Evolutionary conservation across 1,140 invertebrate genomes (phyloP).

Genomic region (Spodoptera litura): DNA sequence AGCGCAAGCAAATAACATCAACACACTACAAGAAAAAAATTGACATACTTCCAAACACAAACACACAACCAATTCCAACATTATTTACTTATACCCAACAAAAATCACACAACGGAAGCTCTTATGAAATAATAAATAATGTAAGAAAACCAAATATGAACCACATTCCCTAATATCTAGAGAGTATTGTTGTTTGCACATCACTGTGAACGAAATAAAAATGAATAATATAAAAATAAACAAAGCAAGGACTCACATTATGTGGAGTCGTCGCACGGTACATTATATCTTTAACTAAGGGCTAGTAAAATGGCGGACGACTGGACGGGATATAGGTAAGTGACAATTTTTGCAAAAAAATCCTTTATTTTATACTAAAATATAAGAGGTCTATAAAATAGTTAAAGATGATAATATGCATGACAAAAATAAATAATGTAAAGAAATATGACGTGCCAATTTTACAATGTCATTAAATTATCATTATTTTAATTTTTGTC

Average conservation of each 20-base stretch:
- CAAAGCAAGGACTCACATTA: conserved; percentile 64
- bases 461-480: too few species aligned
- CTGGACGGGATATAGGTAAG: neutral
- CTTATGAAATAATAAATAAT: conserved; percentile 45
- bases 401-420: too few species aligned
- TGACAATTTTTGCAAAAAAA: too few species aligned
- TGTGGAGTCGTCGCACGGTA: conserved; percentile 63
- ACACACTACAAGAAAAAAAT: conserved; percentile 3
- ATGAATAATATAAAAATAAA: conserved; percentile 71
- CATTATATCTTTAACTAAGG: conserved; percentile 61
- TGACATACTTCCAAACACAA: conserved; percentile 4
- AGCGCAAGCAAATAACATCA: neutral
- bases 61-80: conserved; percentile 14
- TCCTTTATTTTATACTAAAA: too few species aligned
- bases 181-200: conserved; percentile 49
- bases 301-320: conserved; percentile 49
- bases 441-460: too few species aligned
- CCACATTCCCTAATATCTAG: conserved; percentile 33
- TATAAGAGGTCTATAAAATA: too few species aligned
- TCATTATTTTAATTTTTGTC: too few species aligned
- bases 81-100: conserved; percentile 35
- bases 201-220: conserved; percentile 53
- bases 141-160: conserved; percentile 47
- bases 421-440: too few species aligned
- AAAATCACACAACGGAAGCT: conserved; percentile 33